Percentiles rank a stretch among this genome's conserved stretches.
phyloP scores from a whole-genome alignment of 2,797 vertebrate genomes.

The Phrynocephalus guinanensis region DNA sequence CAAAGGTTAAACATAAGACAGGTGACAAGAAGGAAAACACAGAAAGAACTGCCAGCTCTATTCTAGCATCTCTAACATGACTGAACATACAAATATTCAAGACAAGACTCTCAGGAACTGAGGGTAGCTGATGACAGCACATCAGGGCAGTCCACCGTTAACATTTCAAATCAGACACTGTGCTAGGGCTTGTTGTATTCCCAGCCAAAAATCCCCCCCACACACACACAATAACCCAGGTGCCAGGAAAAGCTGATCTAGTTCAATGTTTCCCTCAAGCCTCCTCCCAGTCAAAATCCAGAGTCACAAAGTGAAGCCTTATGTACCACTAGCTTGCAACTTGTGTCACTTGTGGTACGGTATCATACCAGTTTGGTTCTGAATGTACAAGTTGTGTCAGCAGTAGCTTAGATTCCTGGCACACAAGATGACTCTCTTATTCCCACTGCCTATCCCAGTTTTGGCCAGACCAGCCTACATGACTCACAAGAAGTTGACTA shows the following conservation, averaged over 20 bases:
- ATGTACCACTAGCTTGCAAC: not conserved
- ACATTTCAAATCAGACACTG: not conserved
- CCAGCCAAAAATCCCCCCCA: not conserved
- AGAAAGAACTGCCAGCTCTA: not conserved
- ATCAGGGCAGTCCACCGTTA: not conserved
- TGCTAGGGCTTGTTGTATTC: not conserved
- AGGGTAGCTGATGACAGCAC: not conserved
- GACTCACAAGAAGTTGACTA: conserved; percentile 40
- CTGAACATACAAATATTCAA: not conserved
- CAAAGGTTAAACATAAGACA: not conserved
- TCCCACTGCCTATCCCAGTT: not conserved
- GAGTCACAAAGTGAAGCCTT: not conserved
- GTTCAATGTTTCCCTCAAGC: not conserved
- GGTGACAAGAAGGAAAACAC: too few relatives aligned
- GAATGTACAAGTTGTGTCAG: not conserved
- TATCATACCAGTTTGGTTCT: conserved; percentile 4
- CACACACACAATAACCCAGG: not conserved
- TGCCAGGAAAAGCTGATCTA: not conserved
- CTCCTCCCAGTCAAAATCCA: not conserved
- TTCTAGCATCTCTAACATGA: not conserved
- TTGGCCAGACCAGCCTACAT: not conserved
- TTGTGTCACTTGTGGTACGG: not conserved
- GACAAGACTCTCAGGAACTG: not conserved
- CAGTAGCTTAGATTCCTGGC: not conserved
- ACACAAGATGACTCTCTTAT: not conserved